Conservation (phyloP, 2,113 vertebrate species). For the Scortum barcoo region DNA sequence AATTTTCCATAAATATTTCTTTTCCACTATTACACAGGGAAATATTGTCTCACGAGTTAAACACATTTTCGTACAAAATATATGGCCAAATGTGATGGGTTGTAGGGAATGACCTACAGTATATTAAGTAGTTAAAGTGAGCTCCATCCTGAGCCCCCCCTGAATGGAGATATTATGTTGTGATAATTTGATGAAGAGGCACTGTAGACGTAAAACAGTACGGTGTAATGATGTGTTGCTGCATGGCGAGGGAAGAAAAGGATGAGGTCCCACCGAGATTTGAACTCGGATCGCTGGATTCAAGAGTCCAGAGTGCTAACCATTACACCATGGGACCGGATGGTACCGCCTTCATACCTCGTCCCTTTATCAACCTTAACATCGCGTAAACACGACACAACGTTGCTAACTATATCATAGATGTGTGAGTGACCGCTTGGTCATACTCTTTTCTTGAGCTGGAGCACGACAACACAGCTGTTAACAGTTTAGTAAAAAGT, state of each 20-base stretch:
- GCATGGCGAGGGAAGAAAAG: slow-evolving; percentile 69
- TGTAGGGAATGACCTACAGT: background rate
- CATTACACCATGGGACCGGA: slow-evolving; percentile 87
- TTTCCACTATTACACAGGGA: background rate
- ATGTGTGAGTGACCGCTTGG: no score
- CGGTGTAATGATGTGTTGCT: slow-evolving; percentile 24
- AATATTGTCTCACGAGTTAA: background rate
- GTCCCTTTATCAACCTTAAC: background rate
- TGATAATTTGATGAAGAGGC: background rate
- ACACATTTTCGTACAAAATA: background rate
- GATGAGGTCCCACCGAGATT: slow-evolving; percentile 89
- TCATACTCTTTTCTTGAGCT: no score
- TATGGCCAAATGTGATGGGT: background rate
- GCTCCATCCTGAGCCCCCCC: no score
- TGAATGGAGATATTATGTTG: background rate
- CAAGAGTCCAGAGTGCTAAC: slow-evolving; percentile 92
- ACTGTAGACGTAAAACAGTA: no score
- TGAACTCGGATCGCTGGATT: slow-evolving; percentile 92
- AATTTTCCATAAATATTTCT: background rate
- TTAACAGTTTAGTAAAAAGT: no score
- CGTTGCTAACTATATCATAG: no score
- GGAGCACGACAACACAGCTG: no score
- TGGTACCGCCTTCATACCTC: accelerated
- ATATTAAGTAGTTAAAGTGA: background rate
- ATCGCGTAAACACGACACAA: no score